Percentiles rank a stretch among this genome's conserved stretches.
These are phyloP conservation scores for Limenitis camilla DNA, from an alignment of 2,888 invertebrate genomes.

Conservation along the genomic window DNA sequence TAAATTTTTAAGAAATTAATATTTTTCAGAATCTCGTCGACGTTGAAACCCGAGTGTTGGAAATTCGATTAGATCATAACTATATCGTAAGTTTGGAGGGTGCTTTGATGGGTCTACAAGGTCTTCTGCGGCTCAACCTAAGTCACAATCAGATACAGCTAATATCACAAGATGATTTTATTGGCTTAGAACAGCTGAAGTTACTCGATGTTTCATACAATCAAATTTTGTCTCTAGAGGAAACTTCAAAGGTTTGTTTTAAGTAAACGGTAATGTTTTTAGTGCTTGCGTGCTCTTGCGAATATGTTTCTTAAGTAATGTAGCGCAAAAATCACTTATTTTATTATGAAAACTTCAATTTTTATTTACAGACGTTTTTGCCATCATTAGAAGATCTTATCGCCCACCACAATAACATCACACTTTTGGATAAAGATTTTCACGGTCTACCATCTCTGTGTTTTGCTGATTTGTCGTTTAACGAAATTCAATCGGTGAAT, in stretches of 20 bases:
- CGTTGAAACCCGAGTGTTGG: slow-evolving; percentile 81
- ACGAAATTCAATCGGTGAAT: slow-evolving; percentile 82
- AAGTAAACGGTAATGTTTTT: slow-evolving; percentile 19
- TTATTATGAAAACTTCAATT: neutral
- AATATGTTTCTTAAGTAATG: neutral
- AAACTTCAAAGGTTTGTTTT: slow-evolving; percentile 83
- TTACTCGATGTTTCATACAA: slow-evolving; percentile 86
- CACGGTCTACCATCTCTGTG: slow-evolving; percentile 88
- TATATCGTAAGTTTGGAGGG: slow-evolving; percentile 81
- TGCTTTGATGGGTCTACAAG: slow-evolving; percentile 83
- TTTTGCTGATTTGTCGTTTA: slow-evolving; percentile 85
- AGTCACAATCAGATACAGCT: slow-evolving; percentile 83
- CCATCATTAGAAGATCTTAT: slow-evolving; percentile 84
- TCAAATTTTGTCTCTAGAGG: slow-evolving; percentile 83
- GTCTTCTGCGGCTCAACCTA: slow-evolving; percentile 81
- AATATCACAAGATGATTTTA: slow-evolving; percentile 84
- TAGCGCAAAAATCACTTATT: neutral
- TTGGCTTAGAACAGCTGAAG: slow-evolving; percentile 82
- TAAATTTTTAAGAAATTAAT: neutral
- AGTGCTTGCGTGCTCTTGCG: slow-evolving; percentile 29
- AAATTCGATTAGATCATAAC: slow-evolving; percentile 84
- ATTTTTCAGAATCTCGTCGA: slow-evolving; percentile 81
- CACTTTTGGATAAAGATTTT: slow-evolving; percentile 84
- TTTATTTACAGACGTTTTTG: slow-evolving; percentile 80
- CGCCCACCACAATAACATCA: slow-evolving; percentile 85